Percentiles rank a stretch among this genome's conserved stretches.
Conservation (phyloP, 1,140 invertebrate species). For the Diploscapter pachys region DNA sequence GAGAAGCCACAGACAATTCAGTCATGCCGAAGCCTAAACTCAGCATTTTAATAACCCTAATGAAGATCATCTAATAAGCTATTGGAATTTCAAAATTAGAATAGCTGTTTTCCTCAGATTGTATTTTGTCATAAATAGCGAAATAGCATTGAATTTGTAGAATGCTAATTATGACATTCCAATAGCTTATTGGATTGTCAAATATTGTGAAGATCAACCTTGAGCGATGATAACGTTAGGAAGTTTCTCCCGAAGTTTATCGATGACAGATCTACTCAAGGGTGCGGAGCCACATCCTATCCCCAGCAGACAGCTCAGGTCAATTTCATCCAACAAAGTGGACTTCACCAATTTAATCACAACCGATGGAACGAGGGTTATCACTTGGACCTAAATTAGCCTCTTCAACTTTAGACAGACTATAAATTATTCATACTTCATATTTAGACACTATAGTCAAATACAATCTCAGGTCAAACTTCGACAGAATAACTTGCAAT, state of each 20-base stretch:
- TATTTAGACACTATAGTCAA: constrained; percentile 3
- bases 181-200: too few relatives aligned
- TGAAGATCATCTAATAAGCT: background rate
- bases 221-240: constrained; percentile 20
- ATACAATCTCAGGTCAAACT: constrained; percentile 21
- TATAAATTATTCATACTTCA: too few relatives aligned
- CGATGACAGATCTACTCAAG: constrained; percentile 3
- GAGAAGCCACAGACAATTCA: constrained; percentile 22
- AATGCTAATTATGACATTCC: too few relatives aligned
- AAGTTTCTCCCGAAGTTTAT: constrained; percentile 14
- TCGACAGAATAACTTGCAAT: constrained; percentile 20
- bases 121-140: background rate
- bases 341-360: background rate
- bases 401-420: too few relatives aligned
- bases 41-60: background rate
- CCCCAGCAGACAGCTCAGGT: constrained; percentile 7
- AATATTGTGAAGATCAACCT: background rate
- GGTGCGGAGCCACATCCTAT: constrained; percentile 23
- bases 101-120: background rate
- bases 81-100: background rate
- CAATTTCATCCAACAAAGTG: constrained; percentile 14
- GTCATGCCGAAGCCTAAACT: constrained; percentile 28
- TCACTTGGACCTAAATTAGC: background rate
- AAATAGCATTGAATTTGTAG: too few relatives aligned
- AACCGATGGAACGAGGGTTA: constrained; percentile 19